Evolutionary conservation across 2,888 invertebrate species (phyloP).

Genomic region (Lissocephala sabroskyi): DNA sequence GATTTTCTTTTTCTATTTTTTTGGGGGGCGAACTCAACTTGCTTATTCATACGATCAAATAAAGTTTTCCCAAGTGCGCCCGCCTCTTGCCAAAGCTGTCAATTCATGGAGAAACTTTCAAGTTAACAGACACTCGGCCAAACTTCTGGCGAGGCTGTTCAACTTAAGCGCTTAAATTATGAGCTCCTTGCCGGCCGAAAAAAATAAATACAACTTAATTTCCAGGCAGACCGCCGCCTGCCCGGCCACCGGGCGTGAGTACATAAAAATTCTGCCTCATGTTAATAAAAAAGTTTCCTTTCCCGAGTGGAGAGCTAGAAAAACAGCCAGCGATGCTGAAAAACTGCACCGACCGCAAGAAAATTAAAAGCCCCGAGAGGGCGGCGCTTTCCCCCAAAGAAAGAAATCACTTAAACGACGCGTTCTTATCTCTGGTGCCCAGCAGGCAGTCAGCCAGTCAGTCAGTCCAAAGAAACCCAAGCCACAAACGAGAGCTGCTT

Average conservation of each 20-base stretch:
- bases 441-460: conserved; percentile 9
- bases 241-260: not conserved
- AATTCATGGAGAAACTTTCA: conserved; percentile 13
- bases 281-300: not conserved
- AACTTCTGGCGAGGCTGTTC: conserved; percentile 8
- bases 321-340: conserved; percentile 32
- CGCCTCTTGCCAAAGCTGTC: not conserved
- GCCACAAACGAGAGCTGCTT: not conserved
- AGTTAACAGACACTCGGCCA: conserved; percentile 15
- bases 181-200: not conserved
- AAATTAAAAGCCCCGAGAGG: conserved; percentile 34
- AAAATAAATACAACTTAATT: conserved; percentile 5
- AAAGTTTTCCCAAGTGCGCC: not conserved
- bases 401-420: conserved; percentile 40
- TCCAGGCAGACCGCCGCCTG: not conserved
- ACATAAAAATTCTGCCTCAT: conserved; percentile 8
- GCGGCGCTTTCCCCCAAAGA: no score
- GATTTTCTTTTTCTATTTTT: not conserved
- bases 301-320: conserved; percentile 14
- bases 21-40: not conserved
- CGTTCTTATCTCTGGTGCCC: conserved; percentile 36
- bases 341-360: conserved; percentile 48
- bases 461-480: not conserved
- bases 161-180: conserved; percentile 16
- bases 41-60: conserved; percentile 7